These are phyloP conservation scores for Rhamphomyia laevipes DNA, from an alignment of 2,888 invertebrate genomes.

Conservation along the genomic window DNA sequence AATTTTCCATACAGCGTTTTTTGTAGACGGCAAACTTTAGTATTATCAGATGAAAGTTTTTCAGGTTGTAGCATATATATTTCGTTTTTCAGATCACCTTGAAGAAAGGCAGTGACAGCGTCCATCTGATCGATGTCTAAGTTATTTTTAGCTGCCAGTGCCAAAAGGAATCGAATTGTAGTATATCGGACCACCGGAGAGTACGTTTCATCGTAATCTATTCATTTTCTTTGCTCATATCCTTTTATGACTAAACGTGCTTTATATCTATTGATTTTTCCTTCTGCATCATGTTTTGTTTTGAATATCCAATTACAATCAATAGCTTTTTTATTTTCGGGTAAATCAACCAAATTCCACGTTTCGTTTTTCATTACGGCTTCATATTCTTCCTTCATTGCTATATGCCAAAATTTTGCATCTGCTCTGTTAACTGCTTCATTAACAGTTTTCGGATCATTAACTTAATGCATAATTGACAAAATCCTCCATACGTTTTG, in stretches of 20 bases:
- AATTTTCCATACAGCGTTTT: too few relatives aligned
- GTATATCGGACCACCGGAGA: slow-evolving; percentile 7
- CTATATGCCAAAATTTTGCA: not conserved
- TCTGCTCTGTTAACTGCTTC: slow-evolving; percentile 3
- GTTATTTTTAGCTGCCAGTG: not conserved
- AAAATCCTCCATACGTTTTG: too few relatives aligned
- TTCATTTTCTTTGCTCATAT: slow-evolving; percentile 1
- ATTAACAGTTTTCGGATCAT: not conserved
- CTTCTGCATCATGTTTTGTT: slow-evolving; percentile 5
- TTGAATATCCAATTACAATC: slow-evolving; percentile 13
- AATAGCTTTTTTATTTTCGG: slow-evolving; percentile 12
- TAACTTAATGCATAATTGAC: too few relatives aligned
- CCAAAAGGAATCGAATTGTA: not conserved
- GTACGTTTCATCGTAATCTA: slow-evolving; percentile 8
- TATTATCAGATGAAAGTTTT: too few relatives aligned
- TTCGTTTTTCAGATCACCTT: slow-evolving; percentile 6
- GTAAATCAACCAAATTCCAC: slow-evolving; percentile 2
- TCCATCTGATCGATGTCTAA: not conserved
- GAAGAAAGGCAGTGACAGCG: slow-evolving; percentile 3
- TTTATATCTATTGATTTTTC: not conserved
- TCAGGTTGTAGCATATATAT: slow-evolving; percentile 7
- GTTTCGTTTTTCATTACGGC: slow-evolving; percentile 2
- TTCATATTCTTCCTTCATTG: slow-evolving; percentile 1
- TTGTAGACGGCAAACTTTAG: too few relatives aligned
- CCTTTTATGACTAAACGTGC: slow-evolving; percentile 7